Conservation (phyloP, 2,888 invertebrate species). For the Pachydiplax longipennis region DNA sequence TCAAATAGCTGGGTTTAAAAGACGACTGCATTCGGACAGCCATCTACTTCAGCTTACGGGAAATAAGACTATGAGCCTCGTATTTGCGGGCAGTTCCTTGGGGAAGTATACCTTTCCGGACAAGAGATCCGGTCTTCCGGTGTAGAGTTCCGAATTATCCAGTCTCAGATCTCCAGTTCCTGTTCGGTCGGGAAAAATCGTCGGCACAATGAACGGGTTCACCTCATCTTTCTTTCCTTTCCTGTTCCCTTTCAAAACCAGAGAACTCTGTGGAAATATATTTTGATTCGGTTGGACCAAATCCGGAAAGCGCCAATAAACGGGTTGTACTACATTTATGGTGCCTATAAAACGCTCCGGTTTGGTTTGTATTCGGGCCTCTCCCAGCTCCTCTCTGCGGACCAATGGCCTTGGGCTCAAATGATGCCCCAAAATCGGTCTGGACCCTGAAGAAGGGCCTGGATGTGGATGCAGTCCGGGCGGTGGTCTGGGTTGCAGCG, state of each 20-base stretch:
- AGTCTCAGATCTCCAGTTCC: conserved; percentile 54
- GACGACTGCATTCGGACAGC: too few relatives aligned
- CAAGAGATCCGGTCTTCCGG: neutral
- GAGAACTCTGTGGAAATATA: neutral
- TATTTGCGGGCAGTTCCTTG: neutral
- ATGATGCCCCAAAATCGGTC: neutral
- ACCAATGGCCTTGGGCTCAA: neutral
- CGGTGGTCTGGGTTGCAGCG: neutral
- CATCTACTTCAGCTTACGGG: neutral
- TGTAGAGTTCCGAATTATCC: conserved; percentile 47
- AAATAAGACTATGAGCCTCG: conserved; percentile 10
- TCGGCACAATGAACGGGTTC: neutral
- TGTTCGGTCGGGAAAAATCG: conserved; percentile 54
- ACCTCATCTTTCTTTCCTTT: neutral
- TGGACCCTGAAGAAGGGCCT: too few relatives aligned
- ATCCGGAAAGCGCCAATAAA: neutral
- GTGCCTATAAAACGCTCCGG: neutral
- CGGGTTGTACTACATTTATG: neutral
- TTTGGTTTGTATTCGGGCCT: neutral
- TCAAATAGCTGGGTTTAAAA: too few relatives aligned
- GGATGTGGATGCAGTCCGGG: neutral
- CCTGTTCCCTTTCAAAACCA: neutral
- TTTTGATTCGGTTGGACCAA: neutral
- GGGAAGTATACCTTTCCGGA: conserved; percentile 7
- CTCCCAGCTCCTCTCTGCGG: neutral